Conservation (phyloP, 1,140 invertebrate species). For the Lanistes nyassanus region DNA sequence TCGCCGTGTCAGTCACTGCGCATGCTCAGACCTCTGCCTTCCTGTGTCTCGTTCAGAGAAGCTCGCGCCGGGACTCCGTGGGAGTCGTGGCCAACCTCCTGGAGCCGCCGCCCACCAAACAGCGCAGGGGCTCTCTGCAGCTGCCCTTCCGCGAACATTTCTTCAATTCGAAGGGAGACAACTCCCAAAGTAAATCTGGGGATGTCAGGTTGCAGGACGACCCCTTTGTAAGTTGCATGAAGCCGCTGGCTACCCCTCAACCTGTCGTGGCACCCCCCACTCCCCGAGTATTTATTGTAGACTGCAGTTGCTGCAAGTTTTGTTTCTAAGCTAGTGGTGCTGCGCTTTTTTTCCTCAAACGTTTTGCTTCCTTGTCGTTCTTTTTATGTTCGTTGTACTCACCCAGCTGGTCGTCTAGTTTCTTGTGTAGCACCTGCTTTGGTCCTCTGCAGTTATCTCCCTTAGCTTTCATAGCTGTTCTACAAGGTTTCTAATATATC, state of each 20-base stretch:
- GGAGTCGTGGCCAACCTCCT: conserved; percentile 28
- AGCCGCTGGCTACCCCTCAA: not conserved
- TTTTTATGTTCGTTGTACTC: not conserved
- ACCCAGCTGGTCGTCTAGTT: too few relatives aligned
- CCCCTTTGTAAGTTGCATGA: conserved; percentile 39
- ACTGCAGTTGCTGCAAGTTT: not conserved
- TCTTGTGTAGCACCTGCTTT: too few relatives aligned
- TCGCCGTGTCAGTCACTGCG: not conserved
- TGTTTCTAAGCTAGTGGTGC: not conserved
- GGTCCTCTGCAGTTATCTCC: too few relatives aligned
- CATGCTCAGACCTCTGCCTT: not conserved
- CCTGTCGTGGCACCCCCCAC: not conserved
- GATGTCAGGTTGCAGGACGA: conserved; percentile 33
- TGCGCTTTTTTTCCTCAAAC: not conserved
- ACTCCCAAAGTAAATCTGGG: conserved; percentile 15
- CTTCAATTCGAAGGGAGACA: conserved; percentile 32
- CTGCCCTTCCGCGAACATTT: conserved; percentile 32
- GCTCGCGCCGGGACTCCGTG: conserved; percentile 34
- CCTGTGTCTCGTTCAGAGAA: conserved; percentile 23
- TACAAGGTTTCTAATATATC: too few relatives aligned
- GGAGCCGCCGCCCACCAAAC: conserved; percentile 34
- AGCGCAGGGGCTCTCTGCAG: conserved; percentile 38
- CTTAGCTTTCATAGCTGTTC: too few relatives aligned
- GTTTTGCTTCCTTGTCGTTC: not conserved
- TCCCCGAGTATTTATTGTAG: not conserved